Evolutionary conservation across 2,888 invertebrate genomes (phyloP), one percentile per base, ranked within the genome.

Genomic region (Cataglyphis albicans): DNA sequence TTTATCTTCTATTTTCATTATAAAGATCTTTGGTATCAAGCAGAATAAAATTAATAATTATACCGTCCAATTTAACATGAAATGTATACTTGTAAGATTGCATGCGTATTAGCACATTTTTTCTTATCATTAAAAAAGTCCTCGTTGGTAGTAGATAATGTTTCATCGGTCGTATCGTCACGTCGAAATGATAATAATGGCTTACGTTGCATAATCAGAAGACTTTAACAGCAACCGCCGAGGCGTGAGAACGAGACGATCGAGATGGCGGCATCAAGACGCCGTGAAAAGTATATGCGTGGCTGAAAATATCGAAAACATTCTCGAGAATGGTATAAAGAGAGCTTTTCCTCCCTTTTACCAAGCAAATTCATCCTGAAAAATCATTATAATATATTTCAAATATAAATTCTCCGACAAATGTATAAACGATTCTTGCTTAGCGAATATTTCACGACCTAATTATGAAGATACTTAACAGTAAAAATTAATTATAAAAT

Each of bases 131-230:
- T 76, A 25, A 65, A 65, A 65, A 76, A 65, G 12, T 7, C 2
- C 12, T 55, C 10, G 64, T n/a, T 44, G 21, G 18, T 52, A 25
- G 9, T 52, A 21, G 48, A 64, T 52, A 52, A 52, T 75, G 65
- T 65, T 75, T 65, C 65, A 52, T 44, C 25, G 18, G 7, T 25
- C 25, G 41, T 41, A 15, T 15, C n/a, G 12, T 70, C n/a, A 76
- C 57, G 55, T 41, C 29, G 52, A 59, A 59, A 41, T 29, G 29
- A 72, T 29, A 81, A 85, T 63, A 81, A 81, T 64, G 78, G 70
- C 83, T 63, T 64, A 74, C 41, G 38, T 84, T 76, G 64, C 61
- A 72, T 68, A 70, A 73, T 52, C 57, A 81, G 63, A 64, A 61
- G 67, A 74, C 41, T 64, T 63, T 59, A 81, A 72, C 44, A 72